Base-by-base conservation (phyloP, 2,797 vertebrate genomes). In the Podarcis siculus region DNA sequence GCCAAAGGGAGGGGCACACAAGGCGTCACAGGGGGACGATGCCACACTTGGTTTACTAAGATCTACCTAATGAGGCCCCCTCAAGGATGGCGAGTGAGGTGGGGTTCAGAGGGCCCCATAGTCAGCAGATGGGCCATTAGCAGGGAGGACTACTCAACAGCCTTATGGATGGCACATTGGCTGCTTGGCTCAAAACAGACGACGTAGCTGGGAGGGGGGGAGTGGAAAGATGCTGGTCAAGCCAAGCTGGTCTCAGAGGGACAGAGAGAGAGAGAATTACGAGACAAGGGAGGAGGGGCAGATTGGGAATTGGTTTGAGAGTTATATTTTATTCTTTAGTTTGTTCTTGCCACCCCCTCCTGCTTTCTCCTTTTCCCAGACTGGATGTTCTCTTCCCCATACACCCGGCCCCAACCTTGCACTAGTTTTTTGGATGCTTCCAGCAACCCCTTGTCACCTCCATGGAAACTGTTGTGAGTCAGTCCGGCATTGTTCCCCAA, bases 81-180 rank as follows among this genome's bases (percentile, higher is more conserved):
- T 79, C 88, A 90, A 94, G 90, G 94, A 90, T 3, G 2, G 90
- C 78, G 83, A 93, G 90, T 88, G 89, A 92, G 27, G 0, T 82
- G 7, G 82, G 67, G 25, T 76, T 82, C 76, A 73, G 67, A 37
- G 69, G 42, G 15, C 79, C 35, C 27, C 25, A 35, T 5, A n/a
- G 32, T 25, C 32, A 37, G 39, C 19, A 71, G 83, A 80, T 37
- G 79, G n/a, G 25, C 66, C 58, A 9, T 75, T 67, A 71, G 55
- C 73, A 8, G 32, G 72, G 30, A 15, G 37, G 49, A 7, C 19
- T 3, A 7, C 19, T 3, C 72, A 58, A 85, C 86, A 81, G 42
- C 80, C 30, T 12, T 25, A 64, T 73, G 64, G 0, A n/a, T 17
- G 39, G 1, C 15, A 42, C 15, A 45, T 30, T 35, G 21, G 3